Evolutionary conservation across 2,113 vertebrate genomes (phyloP).

Genomic region (Cynocephalus volans): DNA sequence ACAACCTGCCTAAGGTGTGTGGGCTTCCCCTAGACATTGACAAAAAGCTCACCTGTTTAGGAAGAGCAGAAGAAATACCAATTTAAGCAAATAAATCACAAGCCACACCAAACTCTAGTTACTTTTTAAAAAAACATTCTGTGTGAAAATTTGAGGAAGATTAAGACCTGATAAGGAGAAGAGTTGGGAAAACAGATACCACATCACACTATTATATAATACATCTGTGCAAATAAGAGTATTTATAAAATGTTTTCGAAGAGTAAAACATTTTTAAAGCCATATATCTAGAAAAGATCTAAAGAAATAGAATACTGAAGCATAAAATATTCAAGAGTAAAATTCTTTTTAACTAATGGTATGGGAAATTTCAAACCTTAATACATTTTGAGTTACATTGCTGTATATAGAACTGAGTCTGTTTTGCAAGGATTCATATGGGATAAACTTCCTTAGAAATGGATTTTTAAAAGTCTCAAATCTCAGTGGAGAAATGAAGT

Average conservation of each 20-base stretch:
- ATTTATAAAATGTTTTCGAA: neutral
- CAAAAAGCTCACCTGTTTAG: neutral
- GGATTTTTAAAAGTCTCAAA: neutral
- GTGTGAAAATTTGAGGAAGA: neutral
- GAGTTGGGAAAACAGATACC: neutral
- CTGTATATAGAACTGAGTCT: neutral
- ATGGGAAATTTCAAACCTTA: neutral
- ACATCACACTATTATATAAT: neutral
- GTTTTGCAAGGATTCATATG: neutral
- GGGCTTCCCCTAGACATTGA: neutral
- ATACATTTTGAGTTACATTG: neutral
- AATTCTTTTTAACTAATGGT: neutral
- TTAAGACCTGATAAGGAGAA: neutral
- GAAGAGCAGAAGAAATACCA: neutral
- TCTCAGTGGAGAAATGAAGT: neutral
- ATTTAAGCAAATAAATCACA: neutral
- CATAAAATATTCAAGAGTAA: neutral
- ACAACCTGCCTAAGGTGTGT: fast-evolving
- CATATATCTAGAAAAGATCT: neutral
- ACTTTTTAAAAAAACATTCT: neutral
- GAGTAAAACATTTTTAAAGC: neutral
- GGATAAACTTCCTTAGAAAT: constrained; percentile 23
- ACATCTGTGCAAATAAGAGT: neutral
- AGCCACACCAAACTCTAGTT: neutral
- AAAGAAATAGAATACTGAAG: neutral